phyloP scores from a whole-genome alignment of 2,797 vertebrate species.

The Pangasius macronema region DNA sequence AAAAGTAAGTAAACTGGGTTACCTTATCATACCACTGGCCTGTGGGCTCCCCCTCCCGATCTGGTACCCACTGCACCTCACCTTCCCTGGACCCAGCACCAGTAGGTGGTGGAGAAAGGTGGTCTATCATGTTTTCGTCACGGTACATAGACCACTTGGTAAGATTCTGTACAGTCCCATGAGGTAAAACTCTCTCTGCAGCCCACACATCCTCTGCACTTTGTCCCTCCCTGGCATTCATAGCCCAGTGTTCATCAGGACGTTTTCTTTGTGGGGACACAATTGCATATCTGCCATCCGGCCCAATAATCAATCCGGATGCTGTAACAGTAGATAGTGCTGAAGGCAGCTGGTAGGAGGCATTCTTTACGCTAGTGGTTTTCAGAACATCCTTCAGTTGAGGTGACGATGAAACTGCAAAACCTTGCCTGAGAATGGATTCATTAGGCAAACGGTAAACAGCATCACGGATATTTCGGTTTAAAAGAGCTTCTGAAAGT shows the following conservation, averaged over 20 bases:
- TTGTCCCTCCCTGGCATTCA: slow-evolving; percentile 66
- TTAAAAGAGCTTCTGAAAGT: slow-evolving; percentile 57
- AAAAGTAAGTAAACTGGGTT: slow-evolving; percentile 51
- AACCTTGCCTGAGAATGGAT: slow-evolving; percentile 69
- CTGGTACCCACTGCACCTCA: slow-evolving; percentile 73
- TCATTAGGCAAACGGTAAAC: slow-evolving; percentile 65
- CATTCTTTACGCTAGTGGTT: slow-evolving; percentile 75
- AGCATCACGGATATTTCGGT: slow-evolving; percentile 58
- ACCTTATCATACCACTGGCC: slow-evolving; percentile 90
- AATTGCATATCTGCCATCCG: slow-evolving; percentile 81
- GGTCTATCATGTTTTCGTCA: slow-evolving; percentile 70
- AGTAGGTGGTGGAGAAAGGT: slow-evolving; percentile 61
- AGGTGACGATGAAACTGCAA: slow-evolving; percentile 66
- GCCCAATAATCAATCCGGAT: slow-evolving; percentile 54
- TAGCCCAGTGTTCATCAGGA: slow-evolving; percentile 78
- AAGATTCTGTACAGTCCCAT: slow-evolving; percentile 74
- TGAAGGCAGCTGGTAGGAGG: slow-evolving; percentile 74
- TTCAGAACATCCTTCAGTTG: slow-evolving; percentile 68
- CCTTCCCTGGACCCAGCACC: slow-evolving; percentile 49
- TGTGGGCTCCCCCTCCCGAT: slow-evolving; percentile 69
- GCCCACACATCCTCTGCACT: slow-evolving; percentile 77
- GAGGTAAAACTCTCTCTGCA: slow-evolving; percentile 77
- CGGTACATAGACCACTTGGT: slow-evolving; percentile 76
- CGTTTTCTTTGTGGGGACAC: slow-evolving; percentile 81
- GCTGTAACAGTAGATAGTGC: slow-evolving; percentile 59